A percentile compares a stretch with the other conserved stretches of the same genome.
Conservation (phyloP, 2,113 vertebrate species). For the Lathamus discolor region DNA sequence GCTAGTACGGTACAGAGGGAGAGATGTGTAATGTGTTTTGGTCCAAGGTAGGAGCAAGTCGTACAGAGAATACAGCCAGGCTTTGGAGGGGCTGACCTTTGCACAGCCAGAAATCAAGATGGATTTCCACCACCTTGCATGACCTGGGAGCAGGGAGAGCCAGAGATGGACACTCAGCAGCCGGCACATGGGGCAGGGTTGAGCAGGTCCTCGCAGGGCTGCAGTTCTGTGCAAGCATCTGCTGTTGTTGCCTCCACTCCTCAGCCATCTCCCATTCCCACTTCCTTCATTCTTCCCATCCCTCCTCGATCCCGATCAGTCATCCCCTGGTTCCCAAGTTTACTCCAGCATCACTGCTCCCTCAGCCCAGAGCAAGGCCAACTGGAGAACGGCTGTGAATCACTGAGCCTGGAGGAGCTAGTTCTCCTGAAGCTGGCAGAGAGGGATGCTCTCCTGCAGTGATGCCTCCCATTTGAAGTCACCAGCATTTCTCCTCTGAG, state of each 20-base stretch:
- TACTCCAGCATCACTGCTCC: not conserved
- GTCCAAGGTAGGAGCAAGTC: not conserved
- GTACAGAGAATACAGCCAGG: not conserved
- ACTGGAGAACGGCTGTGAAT: conserved; percentile 63
- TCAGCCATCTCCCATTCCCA: not conserved
- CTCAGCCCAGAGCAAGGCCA: conserved; percentile 11
- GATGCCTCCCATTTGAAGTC: not conserved
- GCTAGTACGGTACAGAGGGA: not conserved
- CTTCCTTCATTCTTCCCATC: not conserved
- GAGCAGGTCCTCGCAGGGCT: rapidly evolving
- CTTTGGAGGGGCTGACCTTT: not conserved
- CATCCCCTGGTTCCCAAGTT: not conserved
- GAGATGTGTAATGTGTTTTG: not conserved
- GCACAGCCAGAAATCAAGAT: not conserved
- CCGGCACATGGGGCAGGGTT: not conserved
- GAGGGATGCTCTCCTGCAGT: conserved; percentile 16
- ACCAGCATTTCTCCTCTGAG: conserved; percentile 10
- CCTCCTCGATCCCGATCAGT: not conserved
- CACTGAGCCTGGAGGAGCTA: conserved; percentile 48
- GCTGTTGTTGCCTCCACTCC: not conserved
- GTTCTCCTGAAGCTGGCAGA: conserved; percentile 34
- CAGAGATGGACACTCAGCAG: not conserved
- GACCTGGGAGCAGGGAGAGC: not conserved
- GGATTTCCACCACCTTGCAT: not conserved
- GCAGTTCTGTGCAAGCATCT: not conserved